Evolutionary conservation across 2,797 vertebrate species (phyloP).

Genomic region (Acanthornis magna): DNA sequence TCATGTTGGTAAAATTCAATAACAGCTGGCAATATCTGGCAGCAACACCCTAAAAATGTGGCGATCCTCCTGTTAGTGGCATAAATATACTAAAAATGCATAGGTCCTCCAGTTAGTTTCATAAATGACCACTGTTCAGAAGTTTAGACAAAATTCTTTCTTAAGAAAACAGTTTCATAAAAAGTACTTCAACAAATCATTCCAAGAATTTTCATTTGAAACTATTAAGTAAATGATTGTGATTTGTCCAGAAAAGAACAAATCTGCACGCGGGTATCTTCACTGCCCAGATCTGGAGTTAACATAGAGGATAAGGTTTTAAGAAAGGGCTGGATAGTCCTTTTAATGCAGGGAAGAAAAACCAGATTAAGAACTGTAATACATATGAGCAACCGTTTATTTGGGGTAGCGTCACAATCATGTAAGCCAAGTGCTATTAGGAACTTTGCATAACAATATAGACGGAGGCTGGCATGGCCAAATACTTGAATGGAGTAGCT

Average conservation of each 20-base stretch:
- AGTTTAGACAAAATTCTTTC: neutral
- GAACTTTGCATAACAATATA: neutral
- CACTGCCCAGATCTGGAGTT: neutral
- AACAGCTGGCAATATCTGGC: neutral
- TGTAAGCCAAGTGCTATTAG: neutral
- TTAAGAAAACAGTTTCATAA: neutral
- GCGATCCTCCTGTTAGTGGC: neutral
- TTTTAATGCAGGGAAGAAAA: neutral
- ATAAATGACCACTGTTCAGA: neutral
- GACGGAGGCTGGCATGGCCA: neutral
- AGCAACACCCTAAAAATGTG: neutral
- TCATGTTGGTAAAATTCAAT: neutral
- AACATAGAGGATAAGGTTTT: neutral
- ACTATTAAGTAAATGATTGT: neutral
- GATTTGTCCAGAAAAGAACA: neutral
- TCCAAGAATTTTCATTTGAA: neutral
- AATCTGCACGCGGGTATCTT: neutral
- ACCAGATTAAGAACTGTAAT: neutral
- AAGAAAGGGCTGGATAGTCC: neutral
- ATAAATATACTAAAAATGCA: neutral
- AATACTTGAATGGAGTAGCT: neutral
- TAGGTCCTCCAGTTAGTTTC: neutral
- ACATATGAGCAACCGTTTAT: neutral
- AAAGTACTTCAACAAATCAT: neutral
- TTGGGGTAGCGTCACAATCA: neutral